Evolutionary conservation across 2,888 invertebrate species (phyloP).

Genomic region (Callyntrura sp.): DNA sequence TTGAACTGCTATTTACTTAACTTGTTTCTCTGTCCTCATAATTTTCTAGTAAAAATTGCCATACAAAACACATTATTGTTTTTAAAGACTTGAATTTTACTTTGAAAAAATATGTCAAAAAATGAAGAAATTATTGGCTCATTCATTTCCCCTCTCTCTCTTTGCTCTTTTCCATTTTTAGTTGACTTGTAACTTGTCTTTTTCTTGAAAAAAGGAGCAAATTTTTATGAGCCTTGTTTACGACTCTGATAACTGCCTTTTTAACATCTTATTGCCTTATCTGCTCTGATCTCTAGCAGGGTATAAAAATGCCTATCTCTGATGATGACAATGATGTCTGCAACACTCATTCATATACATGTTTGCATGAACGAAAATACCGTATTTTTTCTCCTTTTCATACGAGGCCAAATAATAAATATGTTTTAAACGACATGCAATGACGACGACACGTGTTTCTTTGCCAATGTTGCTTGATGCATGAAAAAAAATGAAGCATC

Average conservation of each 20-base stretch:
- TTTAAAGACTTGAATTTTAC: slow-evolving; percentile 28
- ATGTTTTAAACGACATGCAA: slow-evolving; percentile 46
- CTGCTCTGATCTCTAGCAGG: slow-evolving; percentile 20
- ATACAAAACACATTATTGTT: slow-evolving; percentile 28
- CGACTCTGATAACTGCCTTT: slow-evolving; percentile 69
- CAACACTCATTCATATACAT: neutral
- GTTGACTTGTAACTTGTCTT: slow-evolving; percentile 37
- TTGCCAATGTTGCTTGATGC: neutral
- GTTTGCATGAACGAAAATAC: neutral
- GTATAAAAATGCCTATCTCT: too few species aligned
- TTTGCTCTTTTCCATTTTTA: neutral
- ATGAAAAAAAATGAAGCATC: slow-evolving; percentile 39
- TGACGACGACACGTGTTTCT: slow-evolving; percentile 70
- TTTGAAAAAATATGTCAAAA: slow-evolving; percentile 58
- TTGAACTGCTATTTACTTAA: neutral
- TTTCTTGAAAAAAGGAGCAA: slow-evolving; percentile 5
- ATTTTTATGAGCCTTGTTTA: slow-evolving; percentile 74
- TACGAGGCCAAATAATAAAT: slow-evolving; percentile 17
- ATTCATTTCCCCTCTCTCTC: slow-evolving; percentile 34
- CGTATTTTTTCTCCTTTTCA: slow-evolving; percentile 20
- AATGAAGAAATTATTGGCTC: slow-evolving; percentile 66
- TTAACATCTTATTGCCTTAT: slow-evolving; percentile 55
- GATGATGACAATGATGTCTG: neutral
- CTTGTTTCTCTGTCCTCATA: neutral
- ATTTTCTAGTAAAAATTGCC: slow-evolving; percentile 14